Evolutionary conservation across 2,888 invertebrate species (phyloP), one percentile per base, ranked within the genome.

Genomic region (Pollenia amentaria): DNA sequence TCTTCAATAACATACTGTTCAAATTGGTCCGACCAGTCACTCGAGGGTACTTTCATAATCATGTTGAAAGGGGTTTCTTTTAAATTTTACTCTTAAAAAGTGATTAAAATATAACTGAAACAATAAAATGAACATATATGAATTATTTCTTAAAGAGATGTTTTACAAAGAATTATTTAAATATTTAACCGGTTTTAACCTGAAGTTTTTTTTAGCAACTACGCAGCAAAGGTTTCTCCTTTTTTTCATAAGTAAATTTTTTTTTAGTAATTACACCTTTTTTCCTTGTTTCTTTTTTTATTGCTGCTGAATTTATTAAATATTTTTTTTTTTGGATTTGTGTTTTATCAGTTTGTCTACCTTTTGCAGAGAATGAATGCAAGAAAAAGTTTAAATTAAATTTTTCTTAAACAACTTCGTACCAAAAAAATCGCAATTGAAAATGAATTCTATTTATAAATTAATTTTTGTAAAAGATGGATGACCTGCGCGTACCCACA

Each of bases 31-130:
- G 91, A 91, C 92, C 92, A 93, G 88, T 93, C 93, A 89, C 89
- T 92, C 87, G 92, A 91, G 89, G 93, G 93, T 85, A 92, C 92
- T 90, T 93, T 93, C 89, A 92, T 90, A 88, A 92, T 91, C 93
- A 93, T 93, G 21, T 42, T 80, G 72, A n/a, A 14, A 18, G 2
- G 2, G 16, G 6, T 18, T 42, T 18, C 12, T 2, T 42, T 18
- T 88, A 84, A 91, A 77, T 60, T 38, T 55, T 73, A 16, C 42
- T 76, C 14, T 8, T 72, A 42, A 6, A 62, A 70, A 14, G 11
- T 48, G 12, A 11, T 55, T 69, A n/a, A 67, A 84, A 87, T 40
- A 72, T 80, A 80, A 84, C 87, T 87, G 84, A 14, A 86, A 86
- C 38, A n/a, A 48, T 12, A 44, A 53, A 55, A 46, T 51, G 14